Conservation (phyloP, 2,113 vertebrate species). For the Corythornis cristatus region DNA sequence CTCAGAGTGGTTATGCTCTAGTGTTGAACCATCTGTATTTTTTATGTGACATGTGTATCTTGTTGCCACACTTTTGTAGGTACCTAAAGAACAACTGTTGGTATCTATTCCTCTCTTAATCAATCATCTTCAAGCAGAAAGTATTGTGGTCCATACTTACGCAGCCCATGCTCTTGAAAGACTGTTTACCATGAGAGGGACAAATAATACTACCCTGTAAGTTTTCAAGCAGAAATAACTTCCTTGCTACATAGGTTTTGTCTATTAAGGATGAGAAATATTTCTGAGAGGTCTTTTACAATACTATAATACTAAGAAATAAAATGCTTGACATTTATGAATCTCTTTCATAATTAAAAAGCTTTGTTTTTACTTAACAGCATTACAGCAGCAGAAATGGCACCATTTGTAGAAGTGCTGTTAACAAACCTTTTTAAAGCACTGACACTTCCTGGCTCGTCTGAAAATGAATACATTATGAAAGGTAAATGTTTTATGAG, state of each 20-base stretch:
- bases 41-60: neutral
- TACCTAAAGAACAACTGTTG: slow-evolving; percentile 95
- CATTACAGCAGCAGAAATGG: slow-evolving; percentile 90
- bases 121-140: slow-evolving; percentile 91
- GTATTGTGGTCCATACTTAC: slow-evolving; percentile 94
- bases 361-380: slow-evolving; percentile 76
- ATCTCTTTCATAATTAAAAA: slow-evolving; percentile 15
- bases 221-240: slow-evolving; percentile 37
- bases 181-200: slow-evolving; percentile 94
- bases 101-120: slow-evolving; percentile 91
- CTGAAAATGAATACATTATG: slow-evolving; percentile 99
- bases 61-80: slow-evolving; percentile 74
- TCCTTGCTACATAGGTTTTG: neutral
- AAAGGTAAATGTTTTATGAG: slow-evolving; percentile 85
- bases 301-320: too few species aligned
- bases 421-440: slow-evolving; percentile 96
- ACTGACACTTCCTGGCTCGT: slow-evolving; percentile 90
- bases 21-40: neutral
- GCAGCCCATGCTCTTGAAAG: slow-evolving; percentile 95
- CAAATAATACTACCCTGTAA: slow-evolving; percentile 90
- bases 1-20: neutral
- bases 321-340: neutral
- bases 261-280: neutral
- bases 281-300: neutral
- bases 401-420: slow-evolving; percentile 91